Evolutionary conservation across 30 jellyfish, hydroid and myxozoan species (phyloP), one percentile per base, ranked within the genome.

Genomic region (Hydractinia echinata): DNA sequence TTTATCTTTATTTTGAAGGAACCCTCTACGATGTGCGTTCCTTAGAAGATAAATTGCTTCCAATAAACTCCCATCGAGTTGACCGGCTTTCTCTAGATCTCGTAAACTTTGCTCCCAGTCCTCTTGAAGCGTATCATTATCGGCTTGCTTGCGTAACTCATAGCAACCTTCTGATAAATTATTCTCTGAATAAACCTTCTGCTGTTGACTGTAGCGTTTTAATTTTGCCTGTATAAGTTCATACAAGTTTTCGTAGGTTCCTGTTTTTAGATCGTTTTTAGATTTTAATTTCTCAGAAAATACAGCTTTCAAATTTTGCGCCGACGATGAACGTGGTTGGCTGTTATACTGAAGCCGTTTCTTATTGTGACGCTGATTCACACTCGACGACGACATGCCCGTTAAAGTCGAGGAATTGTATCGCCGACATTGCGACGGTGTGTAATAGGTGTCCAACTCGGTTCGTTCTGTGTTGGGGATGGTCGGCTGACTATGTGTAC

Each of bases 31-130:
- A 84, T 91, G 78, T 0, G 95, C 95, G 81, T 91, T 91, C 14
- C 95, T 90, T 58, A 91, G 82, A 90, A 91, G 64, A 90, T 81
- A 91, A 77, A 91, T 55, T 10, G 96, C 95, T 83, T 86, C 95
- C 61, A 91, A 82, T n/a, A 91, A 80, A 50, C 86, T 95, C 71
- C 49, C 76, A 30, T 89, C 94, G 6, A 64, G 74, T 64, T 51
- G 19, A n/a, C 74, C 74, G 4, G 74, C 74, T 7, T 64, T 51
- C 7, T 44, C 74, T 7, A 64, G 19, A n/a, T 64, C 51, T 64
- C 39, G 74, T 7, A 64, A n/a, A 64, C 74, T 64, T 64, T 13
- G 19, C 39, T 64, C 74, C 74, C 74, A 64, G 74, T 51, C 74
- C 74, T 64, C 16, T 64, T 64, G 51, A n/a, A 64, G 39, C 19